Evolutionary conservation across 2,797 vertebrate species (phyloP).

Genomic region (Anniella stebbinsi): DNA sequence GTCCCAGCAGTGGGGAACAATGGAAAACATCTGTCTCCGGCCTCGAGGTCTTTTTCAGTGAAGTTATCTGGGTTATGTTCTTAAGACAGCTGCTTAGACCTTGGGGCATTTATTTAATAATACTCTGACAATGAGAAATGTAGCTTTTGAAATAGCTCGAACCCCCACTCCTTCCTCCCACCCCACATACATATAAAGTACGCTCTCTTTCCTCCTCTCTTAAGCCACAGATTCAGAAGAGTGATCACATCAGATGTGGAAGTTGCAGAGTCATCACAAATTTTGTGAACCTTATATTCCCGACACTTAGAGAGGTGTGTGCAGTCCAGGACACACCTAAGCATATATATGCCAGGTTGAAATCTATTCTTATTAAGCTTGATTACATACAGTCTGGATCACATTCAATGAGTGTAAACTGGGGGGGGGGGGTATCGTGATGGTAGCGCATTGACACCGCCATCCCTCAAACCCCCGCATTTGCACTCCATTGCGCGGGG

Average conservation of each 20-base stretch:
- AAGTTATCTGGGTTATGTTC: constrained; percentile 11
- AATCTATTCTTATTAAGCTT: neutral
- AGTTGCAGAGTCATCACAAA: neutral
- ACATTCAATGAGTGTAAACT: neutral
- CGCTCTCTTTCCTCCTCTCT: neutral
- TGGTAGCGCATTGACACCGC: too few relatives aligned
- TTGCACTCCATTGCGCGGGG: too few relatives aligned
- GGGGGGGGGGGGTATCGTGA: too few relatives aligned
- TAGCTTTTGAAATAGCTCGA: neutral
- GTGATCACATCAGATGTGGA: neutral
- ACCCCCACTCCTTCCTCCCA: neutral
- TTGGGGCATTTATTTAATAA: constrained; percentile 10
- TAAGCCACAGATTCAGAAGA: neutral
- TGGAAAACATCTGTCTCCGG: constrained; percentile 29
- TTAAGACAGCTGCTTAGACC: constrained; percentile 29
- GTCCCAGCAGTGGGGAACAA: neutral
- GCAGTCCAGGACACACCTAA: neutral
- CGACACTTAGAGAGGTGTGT: neutral
- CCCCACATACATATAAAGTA: neutral
- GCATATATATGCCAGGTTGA: neutral
- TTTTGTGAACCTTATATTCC: neutral
- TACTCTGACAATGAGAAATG: neutral
- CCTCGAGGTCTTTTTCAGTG: neutral
- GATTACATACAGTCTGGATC: too few relatives aligned
- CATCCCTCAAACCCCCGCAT: too few relatives aligned